Evolutionary conservation across 2,797 vertebrate species (phyloP).

Genomic region (Phaenicophaeus curvirostris): DNA sequence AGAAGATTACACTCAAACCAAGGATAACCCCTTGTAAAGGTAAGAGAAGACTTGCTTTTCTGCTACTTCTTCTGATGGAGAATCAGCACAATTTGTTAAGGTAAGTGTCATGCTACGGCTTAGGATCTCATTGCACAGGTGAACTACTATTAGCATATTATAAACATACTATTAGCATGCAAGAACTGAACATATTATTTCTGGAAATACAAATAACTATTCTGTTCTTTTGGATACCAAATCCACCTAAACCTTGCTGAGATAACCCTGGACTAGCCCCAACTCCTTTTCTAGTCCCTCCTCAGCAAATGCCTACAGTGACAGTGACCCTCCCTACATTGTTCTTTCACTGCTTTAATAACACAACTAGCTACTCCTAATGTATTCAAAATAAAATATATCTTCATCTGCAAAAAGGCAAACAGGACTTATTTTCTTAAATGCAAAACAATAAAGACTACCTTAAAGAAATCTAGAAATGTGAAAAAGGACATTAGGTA

Average conservation of each 20-base stretch:
- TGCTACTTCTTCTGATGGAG: background rate
- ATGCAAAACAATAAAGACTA: background rate
- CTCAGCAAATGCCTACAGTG: too few relatives aligned
- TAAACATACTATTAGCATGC: background rate
- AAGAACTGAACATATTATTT: background rate
- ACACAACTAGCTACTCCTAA: background rate
- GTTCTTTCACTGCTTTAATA: background rate
- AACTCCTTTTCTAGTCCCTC: background rate
- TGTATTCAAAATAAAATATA: background rate
- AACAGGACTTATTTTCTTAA: background rate
- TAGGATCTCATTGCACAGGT: too few relatives aligned
- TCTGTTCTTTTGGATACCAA: background rate
- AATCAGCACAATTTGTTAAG: background rate
- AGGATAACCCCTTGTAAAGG: background rate
- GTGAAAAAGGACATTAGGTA: too few relatives aligned
- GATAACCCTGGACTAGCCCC: background rate
- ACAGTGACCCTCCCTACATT: rapidly evolving
- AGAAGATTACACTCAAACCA: background rate
- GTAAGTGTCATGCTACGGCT: rapidly evolving
- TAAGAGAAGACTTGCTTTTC: too few relatives aligned
- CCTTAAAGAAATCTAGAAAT: background rate
- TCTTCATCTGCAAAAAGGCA: background rate
- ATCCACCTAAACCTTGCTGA: background rate
- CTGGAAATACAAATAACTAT: background rate
- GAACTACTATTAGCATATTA: background rate